phyloP scores from a whole-genome alignment of 2,797 vertebrate species.

The Tiaroga cobitis region DNA sequence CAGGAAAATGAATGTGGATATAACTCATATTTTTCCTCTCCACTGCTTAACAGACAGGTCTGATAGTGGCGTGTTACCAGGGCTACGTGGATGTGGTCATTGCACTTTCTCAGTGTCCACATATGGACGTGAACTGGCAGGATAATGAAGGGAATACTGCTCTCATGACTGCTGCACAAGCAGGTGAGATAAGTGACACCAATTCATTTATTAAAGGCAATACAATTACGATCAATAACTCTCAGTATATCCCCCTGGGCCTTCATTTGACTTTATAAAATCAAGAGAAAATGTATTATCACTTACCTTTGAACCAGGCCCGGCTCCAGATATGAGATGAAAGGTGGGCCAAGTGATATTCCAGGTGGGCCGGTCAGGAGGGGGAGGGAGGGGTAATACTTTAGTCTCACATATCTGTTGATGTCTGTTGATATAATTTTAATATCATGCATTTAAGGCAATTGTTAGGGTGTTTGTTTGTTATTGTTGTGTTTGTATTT shows the following conservation, averaged over 20 bases:
- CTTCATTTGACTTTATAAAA: not conserved
- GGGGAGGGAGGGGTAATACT: no score
- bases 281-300: not conserved
- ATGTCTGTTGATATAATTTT: no score
- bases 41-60: conserved; percentile 83
- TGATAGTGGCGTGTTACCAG: conserved; percentile 94
- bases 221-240: not conserved
- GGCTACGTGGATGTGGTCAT: conserved; percentile 93
- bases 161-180: conserved; percentile 93
- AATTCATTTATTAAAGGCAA: not conserved
- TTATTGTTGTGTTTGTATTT: no score
- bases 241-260: not conserved
- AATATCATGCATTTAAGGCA: no score
- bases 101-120: conserved; percentile 89
- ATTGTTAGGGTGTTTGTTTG: no score
- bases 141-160: conserved; percentile 98
- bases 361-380: no score
- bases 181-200: conserved; percentile 79
- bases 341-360: no score
- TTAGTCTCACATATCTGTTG: no score
- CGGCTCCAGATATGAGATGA: no score
- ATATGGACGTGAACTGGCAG: conserved; percentile 96
- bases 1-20: not conserved
- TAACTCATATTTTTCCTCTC: conserved; percentile 37
- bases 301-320: not conserved